phyloP scores from a whole-genome alignment of 2,113 vertebrate species.

The Herpailurus yagouaroundi region DNA sequence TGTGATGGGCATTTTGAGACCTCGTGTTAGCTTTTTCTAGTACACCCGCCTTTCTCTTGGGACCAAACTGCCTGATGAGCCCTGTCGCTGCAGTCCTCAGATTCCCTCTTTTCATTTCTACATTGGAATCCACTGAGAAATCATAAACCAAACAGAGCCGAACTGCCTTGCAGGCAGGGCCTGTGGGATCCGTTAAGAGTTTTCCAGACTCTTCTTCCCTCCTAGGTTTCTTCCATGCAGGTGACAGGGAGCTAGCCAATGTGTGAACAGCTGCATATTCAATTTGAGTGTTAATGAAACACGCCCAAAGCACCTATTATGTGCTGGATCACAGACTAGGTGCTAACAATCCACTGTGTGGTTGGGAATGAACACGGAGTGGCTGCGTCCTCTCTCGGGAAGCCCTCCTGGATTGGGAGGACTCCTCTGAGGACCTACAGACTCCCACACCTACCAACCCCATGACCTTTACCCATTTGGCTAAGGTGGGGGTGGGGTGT shows the following conservation, averaged over 20 bases:
- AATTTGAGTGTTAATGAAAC: not conserved
- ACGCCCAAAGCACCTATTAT: too few species aligned
- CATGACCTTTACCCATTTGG: not conserved
- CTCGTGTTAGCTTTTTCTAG: not conserved
- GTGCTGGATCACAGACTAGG: not conserved
- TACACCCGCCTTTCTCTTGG: not conserved
- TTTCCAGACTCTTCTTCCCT: not conserved
- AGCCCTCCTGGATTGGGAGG: not conserved
- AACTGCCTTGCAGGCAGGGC: not conserved
- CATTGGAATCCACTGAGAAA: not conserved
- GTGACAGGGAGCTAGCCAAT: not conserved
- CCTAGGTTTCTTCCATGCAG: not conserved
- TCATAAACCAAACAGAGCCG: not conserved
- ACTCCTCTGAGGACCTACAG: not conserved
- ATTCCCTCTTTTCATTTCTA: not conserved
- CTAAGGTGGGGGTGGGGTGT: rapidly evolving
- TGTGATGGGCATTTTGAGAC: not conserved
- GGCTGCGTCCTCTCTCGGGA: not conserved
- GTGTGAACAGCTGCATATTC: not conserved
- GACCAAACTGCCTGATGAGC: not conserved
- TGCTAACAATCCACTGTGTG: rapidly evolving
- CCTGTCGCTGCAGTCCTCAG: not conserved
- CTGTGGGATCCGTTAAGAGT: not conserved
- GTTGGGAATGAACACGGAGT: not conserved
- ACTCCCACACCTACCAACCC: not conserved